phyloP scores from a whole-genome alignment of 2,888 invertebrate genomes.

The Dione vanillae region DNA sequence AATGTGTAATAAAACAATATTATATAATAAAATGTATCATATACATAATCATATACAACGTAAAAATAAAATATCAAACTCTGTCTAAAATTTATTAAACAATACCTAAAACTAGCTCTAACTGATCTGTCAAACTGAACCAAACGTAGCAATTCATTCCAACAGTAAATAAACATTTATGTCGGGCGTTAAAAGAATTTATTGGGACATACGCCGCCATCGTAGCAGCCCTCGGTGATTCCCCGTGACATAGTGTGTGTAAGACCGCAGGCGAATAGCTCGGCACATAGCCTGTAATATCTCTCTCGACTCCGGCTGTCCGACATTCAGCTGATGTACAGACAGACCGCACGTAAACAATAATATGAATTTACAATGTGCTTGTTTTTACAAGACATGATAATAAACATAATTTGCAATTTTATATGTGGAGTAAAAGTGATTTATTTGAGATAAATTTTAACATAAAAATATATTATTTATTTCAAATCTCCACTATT shows the following conservation, averaged over 20 bases:
- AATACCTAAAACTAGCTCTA: background rate
- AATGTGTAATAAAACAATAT: too few species aligned
- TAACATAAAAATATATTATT: too few species aligned
- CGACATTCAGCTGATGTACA: slow-evolving; percentile 13
- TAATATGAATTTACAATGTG: background rate
- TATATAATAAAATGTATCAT: too few species aligned
- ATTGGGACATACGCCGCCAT: slow-evolving; percentile 17
- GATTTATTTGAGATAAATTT: too few species aligned
- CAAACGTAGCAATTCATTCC: slow-evolving; percentile 13
- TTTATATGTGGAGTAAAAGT: too few species aligned
- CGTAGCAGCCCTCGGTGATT: slow-evolving; percentile 11
- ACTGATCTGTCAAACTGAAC: slow-evolving; percentile 3
- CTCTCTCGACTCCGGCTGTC: slow-evolving; percentile 19
- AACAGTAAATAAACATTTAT: slow-evolving; percentile 24
- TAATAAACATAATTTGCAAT: too few species aligned
- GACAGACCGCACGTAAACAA: background rate
- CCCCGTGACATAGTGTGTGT: slow-evolving; percentile 22
- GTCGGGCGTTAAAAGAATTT: slow-evolving; percentile 22
- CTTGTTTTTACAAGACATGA: too few species aligned
- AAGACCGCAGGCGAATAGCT: slow-evolving; percentile 26
- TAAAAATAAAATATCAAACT: too few species aligned
- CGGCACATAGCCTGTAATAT: slow-evolving; percentile 1
- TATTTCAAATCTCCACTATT: too few species aligned
- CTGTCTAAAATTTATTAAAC: too few species aligned
- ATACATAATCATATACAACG: too few species aligned